Percentiles rank a stretch among this genome's conserved stretches.
Conservation (phyloP, 1,140 invertebrate species). For the Drosophila arizonae region DNA sequence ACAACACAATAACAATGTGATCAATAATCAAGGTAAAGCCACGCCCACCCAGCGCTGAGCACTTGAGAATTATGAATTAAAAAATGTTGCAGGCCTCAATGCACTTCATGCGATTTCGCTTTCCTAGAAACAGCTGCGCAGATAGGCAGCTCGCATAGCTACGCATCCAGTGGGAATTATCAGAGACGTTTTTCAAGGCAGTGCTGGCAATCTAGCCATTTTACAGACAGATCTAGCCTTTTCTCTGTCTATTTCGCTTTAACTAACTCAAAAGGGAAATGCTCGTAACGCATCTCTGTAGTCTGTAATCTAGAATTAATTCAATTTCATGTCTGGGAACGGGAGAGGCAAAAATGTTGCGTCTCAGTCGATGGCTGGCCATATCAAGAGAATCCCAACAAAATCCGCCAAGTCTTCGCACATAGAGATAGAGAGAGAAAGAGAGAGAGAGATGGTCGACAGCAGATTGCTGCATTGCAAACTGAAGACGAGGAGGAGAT, state of each 20-base stretch:
- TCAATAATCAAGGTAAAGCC: constrained; percentile 61
- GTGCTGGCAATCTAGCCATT: neutral
- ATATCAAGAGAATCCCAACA: constrained; percentile 69
- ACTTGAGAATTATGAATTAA: constrained; percentile 61
- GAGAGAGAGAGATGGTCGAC: constrained; percentile 59
- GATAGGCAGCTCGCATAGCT: neutral
- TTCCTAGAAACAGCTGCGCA: neutral
- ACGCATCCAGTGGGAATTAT: neutral
- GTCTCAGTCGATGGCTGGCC: constrained; percentile 2
- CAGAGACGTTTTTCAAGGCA: neutral
- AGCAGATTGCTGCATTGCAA: constrained; percentile 60
- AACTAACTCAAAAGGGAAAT: too few relatives aligned
- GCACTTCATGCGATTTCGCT: neutral
- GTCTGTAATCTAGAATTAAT: constrained; percentile 81
- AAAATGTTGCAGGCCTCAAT: constrained; percentile 31
- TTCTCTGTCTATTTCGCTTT: too few relatives aligned
- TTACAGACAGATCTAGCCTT: too few relatives aligned
- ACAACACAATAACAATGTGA: constrained; percentile 14
- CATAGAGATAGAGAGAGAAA: constrained; percentile 33
- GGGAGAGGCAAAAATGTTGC: neutral
- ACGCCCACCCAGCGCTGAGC: constrained; percentile 41
- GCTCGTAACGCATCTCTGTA: constrained; percentile 57
- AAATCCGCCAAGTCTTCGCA: constrained; percentile 43
- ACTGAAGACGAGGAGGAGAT: constrained; percentile 5
- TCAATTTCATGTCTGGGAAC: constrained; percentile 66